A percentile compares a stretch with the other conserved stretches of the same genome.
Evolutionary conservation across 2,113 vertebrate species (phyloP).

Genomic region (Hystrix brachyura): DNA sequence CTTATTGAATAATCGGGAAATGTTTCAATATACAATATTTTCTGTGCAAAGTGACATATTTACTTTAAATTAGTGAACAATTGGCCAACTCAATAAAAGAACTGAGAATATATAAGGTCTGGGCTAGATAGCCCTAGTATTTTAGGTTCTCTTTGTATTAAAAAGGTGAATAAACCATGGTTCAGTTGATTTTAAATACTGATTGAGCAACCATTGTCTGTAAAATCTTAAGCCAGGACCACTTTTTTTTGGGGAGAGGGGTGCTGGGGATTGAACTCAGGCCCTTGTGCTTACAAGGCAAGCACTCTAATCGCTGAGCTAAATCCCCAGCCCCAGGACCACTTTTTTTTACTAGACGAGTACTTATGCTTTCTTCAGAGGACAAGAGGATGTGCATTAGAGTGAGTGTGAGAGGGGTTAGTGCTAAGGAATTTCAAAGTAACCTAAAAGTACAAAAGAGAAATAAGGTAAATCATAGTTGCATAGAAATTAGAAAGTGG

Average conservation of each 20-base stretch:
- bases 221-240: not conserved
- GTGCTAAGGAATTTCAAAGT: not conserved
- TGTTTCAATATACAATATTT: not conserved
- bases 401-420: not conserved
- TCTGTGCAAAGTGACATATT: not conserved
- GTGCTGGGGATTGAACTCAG: too few relatives aligned
- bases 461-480: not conserved
- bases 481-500: not conserved
- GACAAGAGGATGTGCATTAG: not conserved
- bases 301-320: too few relatives aligned
- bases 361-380: not conserved
- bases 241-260: too few relatives aligned
- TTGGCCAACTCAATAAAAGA: conserved; percentile 21
- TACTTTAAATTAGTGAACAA: conserved; percentile 18
- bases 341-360: not conserved
- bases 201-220: not conserved
- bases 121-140: not conserved
- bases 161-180: not conserved
- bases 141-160: conserved; percentile 24
- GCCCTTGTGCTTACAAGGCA: too few relatives aligned
- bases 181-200: conserved; percentile 44
- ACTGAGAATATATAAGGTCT: not conserved
- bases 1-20: not conserved
- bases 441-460: conserved; percentile 9
- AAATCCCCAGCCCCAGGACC: too few relatives aligned